Base-by-base conservation (phyloP, 1,140 invertebrate species). In the Drosophila dunni region DNA sequence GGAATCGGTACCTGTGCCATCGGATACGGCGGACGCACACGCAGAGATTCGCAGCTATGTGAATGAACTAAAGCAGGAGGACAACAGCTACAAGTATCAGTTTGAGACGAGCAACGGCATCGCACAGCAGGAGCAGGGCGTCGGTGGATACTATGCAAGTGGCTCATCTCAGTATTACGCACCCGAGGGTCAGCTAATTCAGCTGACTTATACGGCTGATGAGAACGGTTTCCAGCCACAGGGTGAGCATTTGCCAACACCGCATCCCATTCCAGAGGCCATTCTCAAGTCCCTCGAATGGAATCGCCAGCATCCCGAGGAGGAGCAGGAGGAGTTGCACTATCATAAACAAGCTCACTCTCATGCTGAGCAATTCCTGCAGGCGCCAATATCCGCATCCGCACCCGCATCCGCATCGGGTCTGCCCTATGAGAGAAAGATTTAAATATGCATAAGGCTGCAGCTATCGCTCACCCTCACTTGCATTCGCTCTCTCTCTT, bases 21-120 rank as follows among this genome's bases (percentile, higher is more conserved):
- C 78, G 42, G 81, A 89, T 54, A 62, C 78, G 4, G 67, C 75
- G 36, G 84, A 89, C 68, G 84, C 85, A 24, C 84, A 89, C 33
- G 84, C 84, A 13, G 84, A 89, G 66, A 90, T 89, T 63, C 84
- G 84, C 48, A 89, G 84, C 78, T 89, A 54, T 57, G 65, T 75
- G 40, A 89, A 90, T 15, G 84, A 89, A 29, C 64, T 85, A 68
- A 89, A 89, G 65, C 74, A 78, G 58, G 72, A 77, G 3, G 94
- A 94, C 66, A 94, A 93, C 73, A 95, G 94, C 84, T 92, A 91
- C 73, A 90, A 91, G 53, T 90, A 91, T 50, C 83, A 86, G 56
- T 96, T 95, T 80, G 91, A 94, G 75, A 94, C 94, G 36, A 94
- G 93, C 36, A 95, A 95, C 81, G 95, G 95, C 7, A 95, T 95